Conservation (phyloP, 2,888 invertebrate species). For the Callimorpha dominula region DNA sequence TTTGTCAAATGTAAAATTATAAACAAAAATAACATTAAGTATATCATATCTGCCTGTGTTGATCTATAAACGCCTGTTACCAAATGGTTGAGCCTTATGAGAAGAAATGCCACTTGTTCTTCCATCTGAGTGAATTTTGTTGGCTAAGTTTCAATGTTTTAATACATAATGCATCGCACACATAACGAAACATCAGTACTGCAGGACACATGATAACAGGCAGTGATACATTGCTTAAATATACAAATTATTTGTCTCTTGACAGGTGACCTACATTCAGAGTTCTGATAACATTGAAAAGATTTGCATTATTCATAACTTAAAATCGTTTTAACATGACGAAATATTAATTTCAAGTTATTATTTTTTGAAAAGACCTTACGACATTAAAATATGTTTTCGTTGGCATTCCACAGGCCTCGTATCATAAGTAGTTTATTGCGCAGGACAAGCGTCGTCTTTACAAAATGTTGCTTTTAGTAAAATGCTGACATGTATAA, state of each 20-base stretch:
- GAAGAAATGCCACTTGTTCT: constrained; percentile 1
- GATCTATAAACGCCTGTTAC: too few relatives aligned
- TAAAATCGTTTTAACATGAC: too few relatives aligned
- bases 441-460: background rate
- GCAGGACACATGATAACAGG: constrained; percentile 24
- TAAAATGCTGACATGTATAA: background rate
- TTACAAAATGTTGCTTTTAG: background rate
- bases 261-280: constrained; percentile 24
- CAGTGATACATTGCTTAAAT: constrained; percentile 25
- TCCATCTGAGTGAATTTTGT: constrained; percentile 16
- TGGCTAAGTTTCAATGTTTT: constrained; percentile 38
- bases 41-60: too few relatives aligned
- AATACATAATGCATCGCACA: constrained; percentile 24
- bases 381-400: background rate
- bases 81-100: too few relatives aligned
- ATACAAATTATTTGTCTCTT: constrained; percentile 21
- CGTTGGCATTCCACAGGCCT: background rate
- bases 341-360: background rate
- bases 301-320: too few relatives aligned
- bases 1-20: too few relatives aligned
- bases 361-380: background rate
- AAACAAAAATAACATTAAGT: too few relatives aligned
- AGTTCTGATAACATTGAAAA: background rate
- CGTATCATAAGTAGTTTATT: background rate
- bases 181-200: constrained; percentile 22